phyloP scores from a whole-genome alignment of 2,888 invertebrate species.

The Pristionchus arcanus region DNA sequence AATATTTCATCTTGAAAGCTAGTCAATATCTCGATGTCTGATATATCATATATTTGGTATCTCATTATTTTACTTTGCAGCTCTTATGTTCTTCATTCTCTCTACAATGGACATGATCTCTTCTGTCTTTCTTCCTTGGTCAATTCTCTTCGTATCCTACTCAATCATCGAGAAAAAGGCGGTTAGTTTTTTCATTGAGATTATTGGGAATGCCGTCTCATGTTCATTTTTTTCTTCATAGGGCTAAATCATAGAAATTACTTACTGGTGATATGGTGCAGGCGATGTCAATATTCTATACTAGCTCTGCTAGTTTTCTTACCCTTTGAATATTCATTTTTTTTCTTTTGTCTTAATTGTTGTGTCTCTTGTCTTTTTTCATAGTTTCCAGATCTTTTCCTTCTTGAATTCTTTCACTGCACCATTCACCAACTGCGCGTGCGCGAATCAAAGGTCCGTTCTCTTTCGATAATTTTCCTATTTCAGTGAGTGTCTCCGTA shows the following conservation, averaged over 20 bases:
- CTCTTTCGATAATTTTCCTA: background rate
- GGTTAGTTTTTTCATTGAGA: background rate
- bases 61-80: slow-evolving; percentile 15
- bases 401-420: background rate
- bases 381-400: background rate
- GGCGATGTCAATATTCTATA: too few species aligned
- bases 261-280: too few species aligned
- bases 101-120: background rate
- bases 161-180: slow-evolving; percentile 44
- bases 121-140: slow-evolving; percentile 35
- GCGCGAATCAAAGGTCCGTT: background rate
- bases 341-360: background rate
- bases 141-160: slow-evolving; percentile 53
- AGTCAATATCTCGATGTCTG: too few species aligned
- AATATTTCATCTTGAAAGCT: too few species aligned
- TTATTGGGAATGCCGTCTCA: background rate
- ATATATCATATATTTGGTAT: background rate
- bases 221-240: too few species aligned
- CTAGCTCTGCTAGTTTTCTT: background rate
- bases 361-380: background rate
- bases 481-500: slow-evolving; percentile 42
- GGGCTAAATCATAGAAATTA: too few species aligned
- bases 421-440: background rate
- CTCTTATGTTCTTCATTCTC: slow-evolving; percentile 47
- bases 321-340: background rate